These are phyloP conservation scores for Suricata suricatta DNA, from an alignment of 2,113 vertebrate species.

Conservation along the genomic window DNA sequence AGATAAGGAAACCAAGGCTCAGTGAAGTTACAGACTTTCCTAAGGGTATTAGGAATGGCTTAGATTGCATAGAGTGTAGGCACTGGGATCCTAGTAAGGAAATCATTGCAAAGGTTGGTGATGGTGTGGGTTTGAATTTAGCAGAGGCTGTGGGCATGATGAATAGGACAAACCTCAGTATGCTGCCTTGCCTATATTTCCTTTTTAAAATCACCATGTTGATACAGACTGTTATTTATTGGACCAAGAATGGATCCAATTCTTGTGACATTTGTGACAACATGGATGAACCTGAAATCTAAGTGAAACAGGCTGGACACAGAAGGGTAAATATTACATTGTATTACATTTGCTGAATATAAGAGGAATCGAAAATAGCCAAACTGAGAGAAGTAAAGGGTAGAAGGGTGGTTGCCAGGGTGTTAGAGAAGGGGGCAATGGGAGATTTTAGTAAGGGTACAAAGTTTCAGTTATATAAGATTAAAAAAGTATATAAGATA, in stretches of 20 bases:
- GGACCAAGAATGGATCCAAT: background rate
- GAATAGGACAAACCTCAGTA: background rate
- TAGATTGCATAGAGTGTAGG: background rate
- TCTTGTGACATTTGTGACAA: background rate
- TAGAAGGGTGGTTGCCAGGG: background rate
- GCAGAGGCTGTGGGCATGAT: background rate
- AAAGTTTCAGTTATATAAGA: background rate
- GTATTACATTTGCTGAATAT: background rate
- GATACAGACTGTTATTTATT: background rate
- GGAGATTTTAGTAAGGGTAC: background rate
- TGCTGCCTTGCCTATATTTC: background rate
- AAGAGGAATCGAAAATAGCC: conserved; percentile 8
- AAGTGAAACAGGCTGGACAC: background rate
- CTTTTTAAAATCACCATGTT: background rate
- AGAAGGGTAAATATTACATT: background rate
- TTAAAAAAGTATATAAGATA: background rate
- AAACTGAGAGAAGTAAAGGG: background rate
- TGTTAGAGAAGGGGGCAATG: background rate
- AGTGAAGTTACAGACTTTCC: conserved; percentile 61
- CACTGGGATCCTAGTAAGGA: background rate
- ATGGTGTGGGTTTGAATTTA: background rate
- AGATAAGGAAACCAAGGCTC: conserved; percentile 60
- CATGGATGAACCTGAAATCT: background rate
- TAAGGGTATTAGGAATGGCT: conserved; percentile 42
- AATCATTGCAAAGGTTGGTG: background rate